These are phyloP conservation scores for Adelges cooleyi DNA, from an alignment of 1,140 invertebrate species.

Conservation along the genomic window DNA sequence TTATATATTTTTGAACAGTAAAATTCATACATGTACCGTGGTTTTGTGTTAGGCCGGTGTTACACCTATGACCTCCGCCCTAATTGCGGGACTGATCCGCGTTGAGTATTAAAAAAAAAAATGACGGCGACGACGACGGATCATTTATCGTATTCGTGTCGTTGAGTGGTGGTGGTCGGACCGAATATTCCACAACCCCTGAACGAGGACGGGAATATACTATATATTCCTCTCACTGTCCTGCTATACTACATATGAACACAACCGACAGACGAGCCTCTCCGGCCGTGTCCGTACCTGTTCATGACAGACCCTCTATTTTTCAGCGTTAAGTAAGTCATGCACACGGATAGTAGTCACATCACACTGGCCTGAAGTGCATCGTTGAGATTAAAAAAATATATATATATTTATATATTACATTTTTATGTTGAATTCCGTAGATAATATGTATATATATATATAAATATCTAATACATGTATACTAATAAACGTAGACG, in stretches of 20 bases:
- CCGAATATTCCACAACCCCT: conserved; percentile 3
- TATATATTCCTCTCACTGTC: conserved; percentile 3
- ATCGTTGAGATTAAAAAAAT: conserved; percentile 1
- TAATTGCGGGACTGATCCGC: neutral
- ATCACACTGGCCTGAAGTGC: neutral
- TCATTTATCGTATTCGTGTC: conserved; percentile 6
- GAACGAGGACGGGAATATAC: conserved; percentile 20
- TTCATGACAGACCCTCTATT: conserved; percentile 28
- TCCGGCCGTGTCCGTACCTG: conserved; percentile 5
- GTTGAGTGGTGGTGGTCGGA: conserved; percentile 25
- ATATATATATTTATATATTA: too few relatives aligned
- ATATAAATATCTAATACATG: neutral
- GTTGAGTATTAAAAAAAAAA: conserved; percentile 8
- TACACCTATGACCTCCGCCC: neutral
- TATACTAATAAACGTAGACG: neutral
- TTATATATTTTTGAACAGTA: neutral
- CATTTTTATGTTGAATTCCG: too few relatives aligned
- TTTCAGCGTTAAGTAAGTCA: conserved; percentile 29
- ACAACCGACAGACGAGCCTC: neutral
- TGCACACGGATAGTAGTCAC: neutral
- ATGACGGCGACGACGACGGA: neutral
- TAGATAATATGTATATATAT: too few relatives aligned
- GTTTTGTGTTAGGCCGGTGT: conserved; percentile 11
- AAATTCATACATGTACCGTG: neutral
- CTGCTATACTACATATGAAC: conserved; percentile 5